Base-by-base conservation (phyloP, 1,140 invertebrate species). In the Anastrepha ludens region DNA sequence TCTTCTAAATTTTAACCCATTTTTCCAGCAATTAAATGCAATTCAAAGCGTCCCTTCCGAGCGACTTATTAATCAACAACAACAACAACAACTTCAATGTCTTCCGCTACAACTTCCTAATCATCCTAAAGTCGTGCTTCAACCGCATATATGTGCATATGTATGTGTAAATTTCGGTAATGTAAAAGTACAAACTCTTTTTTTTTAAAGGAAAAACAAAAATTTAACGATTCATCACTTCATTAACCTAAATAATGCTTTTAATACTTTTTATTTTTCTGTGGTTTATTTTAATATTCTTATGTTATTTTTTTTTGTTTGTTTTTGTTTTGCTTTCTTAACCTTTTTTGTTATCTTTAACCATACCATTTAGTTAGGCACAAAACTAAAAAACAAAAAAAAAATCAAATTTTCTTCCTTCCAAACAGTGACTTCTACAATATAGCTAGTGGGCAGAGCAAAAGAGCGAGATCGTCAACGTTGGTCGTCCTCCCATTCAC, bases 401-500 rank as follows among this genome's bases (percentile, higher is more conserved):
- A 87, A 87, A 50, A 29, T 86, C 58, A 50, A 87, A 15, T 67
- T 87, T 70, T 87, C 86, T 70, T 87, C 64, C 60, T 70, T 87
- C 20, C 85, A 87, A 87, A 78, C 70, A 78, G 87, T 78, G 87
- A 44, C 67, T 59, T 20, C 74, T 55, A 17, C 74, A 15, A 7
- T 39, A 74, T 74, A 81, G 74, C 74, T 81, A 74, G 59, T 74
- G 47, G 87, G 87, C 87, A 78, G 87, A 39, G 74, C 74, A 81
- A 55, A 58, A 87, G 47, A 41, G 87, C 65, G 70, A 87, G 70
- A 41, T 78, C 5, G 39, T 87, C 87, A 74, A 74, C 65, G 65
- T 78, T 87, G 65, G 87, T 78, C 87, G 87, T 87, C 60, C 60
- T 87, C 86, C 86, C 86, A 65, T 87, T 67, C 86, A 87, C 85